Evolutionary conservation across 2,888 invertebrate species (phyloP), one percentile per base, ranked within the genome.

Genomic region (Syrphus vitripennis): DNA sequence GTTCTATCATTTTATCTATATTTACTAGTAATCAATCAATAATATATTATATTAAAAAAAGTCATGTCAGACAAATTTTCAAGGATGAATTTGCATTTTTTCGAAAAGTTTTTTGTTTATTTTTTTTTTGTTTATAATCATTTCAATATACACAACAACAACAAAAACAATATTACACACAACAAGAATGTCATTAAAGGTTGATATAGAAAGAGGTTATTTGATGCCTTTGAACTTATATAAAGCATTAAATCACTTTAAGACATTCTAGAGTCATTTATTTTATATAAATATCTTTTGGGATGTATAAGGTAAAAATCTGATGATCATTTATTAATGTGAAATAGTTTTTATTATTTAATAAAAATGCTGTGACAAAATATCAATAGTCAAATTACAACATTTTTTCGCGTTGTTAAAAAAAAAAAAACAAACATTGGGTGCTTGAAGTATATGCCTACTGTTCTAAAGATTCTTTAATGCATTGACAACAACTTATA

Each of bases 21-120:
- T 82, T 78, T 82, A 45, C 24, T 78, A 57, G 48, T 70, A 42
- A 48, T 74, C 37, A 59, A 63, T 63, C 40, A 42, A 40, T 63
- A 42, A 26, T 50, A 9, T 34, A 34, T 45, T 45, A 16, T 21
- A 21, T 7, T 59, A 70, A 74, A 37, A 80, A 59, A 78, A 69
- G 74, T 83, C 79, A 84, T 78, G 40, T 84, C 84, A 81, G 76
- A 84, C 71, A 80, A 80, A 67, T 86, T 82, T 76, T 48, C 19
- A 69, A 86, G 83, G 88, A 87, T 88, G 88, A 88, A 88, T 89
- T 89, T 89, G 89, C 89, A 89, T 89, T 89, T 88, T 88, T 88
- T 50, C 34, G 21, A 19, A 88, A 89, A 89, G 79, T 87, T 88
- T 88, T 88, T 71, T 34, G 12, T 34, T 34, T 34, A 3, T 31